A percentile compares a stretch with the other conserved stretches of the same genome.
Conservation (phyloP, 2,797 vertebrate species). For the Cryptoprocta ferox region DNA sequence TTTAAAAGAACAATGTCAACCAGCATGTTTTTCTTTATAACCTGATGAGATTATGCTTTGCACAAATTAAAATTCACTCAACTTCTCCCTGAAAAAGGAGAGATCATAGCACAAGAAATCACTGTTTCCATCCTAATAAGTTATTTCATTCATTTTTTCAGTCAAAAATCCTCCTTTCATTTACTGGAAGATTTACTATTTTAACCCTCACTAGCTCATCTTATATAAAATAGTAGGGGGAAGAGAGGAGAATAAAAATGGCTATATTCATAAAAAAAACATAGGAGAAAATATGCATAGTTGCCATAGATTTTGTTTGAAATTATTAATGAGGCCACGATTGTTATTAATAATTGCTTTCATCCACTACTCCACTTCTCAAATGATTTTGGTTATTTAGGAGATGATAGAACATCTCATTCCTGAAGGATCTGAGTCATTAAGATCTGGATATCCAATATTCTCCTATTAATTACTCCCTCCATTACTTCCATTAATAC, state of each 20-base stretch:
- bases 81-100: not conserved
- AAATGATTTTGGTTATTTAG: not conserved
- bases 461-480: not conserved
- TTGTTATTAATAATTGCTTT: not conserved
- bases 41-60: not conserved
- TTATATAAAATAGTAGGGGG: not conserved
- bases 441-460: not conserved
- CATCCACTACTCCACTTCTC: not conserved
- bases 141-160: not conserved
- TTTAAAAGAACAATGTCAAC: not conserved
- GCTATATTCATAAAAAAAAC: not conserved
- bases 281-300: not conserved
- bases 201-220: not conserved
- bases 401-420: not conserved
- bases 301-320: not conserved
- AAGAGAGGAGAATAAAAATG: not conserved
- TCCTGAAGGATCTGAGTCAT: not conserved
- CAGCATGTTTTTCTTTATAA: not conserved
- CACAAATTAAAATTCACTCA: not conserved
- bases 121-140: not conserved
- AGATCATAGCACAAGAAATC: not conserved
- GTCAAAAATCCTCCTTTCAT: not conserved
- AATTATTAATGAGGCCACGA: not conserved
- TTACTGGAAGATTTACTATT: not conserved
- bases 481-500: not conserved